phyloP scores from a whole-genome alignment of 2,797 vertebrate genomes.

The Channallabes apus region DNA sequence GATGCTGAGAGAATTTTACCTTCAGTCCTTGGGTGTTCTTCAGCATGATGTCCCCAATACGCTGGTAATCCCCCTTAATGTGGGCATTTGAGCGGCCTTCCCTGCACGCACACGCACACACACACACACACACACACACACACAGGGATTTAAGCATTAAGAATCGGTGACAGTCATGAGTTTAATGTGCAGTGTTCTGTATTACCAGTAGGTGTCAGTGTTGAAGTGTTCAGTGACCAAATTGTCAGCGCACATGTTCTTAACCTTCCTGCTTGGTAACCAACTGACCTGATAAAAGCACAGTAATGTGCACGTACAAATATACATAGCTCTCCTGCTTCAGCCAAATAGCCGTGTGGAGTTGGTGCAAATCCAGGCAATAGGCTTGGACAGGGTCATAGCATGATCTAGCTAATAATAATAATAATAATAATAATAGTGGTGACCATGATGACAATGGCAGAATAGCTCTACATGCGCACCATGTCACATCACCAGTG shows the following conservation, averaged over 20 bases:
- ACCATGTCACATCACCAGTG: slow-evolving; percentile 55
- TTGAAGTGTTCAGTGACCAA: slow-evolving; percentile 9
- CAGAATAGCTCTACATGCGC: neutral
- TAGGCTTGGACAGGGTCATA: neutral
- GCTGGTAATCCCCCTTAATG: slow-evolving; percentile 92
- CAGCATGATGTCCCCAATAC: slow-evolving; percentile 93
- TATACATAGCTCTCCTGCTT: neutral
- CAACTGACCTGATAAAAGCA: neutral
- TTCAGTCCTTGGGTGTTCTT: slow-evolving; percentile 91
- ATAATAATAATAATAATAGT: neutral
- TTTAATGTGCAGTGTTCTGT: neutral
- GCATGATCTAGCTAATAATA: neutral
- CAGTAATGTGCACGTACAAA: neutral
- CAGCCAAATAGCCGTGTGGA: neutral
- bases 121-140: slow-evolving; percentile 13
- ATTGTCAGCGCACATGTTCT: neutral
- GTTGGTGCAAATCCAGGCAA: neutral
- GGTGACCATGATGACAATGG: neutral
- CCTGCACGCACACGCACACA: slow-evolving; percentile 70
- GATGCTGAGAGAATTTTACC: slow-evolving; percentile 67
- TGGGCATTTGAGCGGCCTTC: slow-evolving; percentile 94
- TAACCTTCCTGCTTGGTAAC: slow-evolving; percentile 8
- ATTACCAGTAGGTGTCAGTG: slow-evolving; percentile 35
- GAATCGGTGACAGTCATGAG: slow-evolving; percentile 2
- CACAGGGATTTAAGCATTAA: slow-evolving; percentile 23